Conservation (phyloP, 1,140 invertebrate genomes). For the Bombus fervidus region DNA sequence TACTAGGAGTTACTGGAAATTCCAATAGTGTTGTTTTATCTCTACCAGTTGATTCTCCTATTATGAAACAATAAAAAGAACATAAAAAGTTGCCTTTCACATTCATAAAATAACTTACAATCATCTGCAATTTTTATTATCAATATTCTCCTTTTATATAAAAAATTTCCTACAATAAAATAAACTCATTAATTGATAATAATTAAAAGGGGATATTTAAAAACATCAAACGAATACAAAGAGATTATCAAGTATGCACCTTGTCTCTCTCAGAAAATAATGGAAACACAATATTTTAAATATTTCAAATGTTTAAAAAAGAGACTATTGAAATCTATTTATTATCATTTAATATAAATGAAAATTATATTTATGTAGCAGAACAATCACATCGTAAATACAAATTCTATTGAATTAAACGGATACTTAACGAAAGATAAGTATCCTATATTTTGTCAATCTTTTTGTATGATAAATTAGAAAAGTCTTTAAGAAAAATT, state of each 20-base stretch:
- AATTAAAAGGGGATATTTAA: neutral
- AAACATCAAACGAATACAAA: neutral
- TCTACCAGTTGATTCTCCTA: slow-evolving; percentile 70
- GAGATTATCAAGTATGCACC: neutral
- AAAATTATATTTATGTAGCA: neutral
- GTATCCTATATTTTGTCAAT: neutral
- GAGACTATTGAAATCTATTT: neutral
- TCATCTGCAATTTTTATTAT: neutral
- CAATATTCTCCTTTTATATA: neutral
- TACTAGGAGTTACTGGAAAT: slow-evolving; percentile 86
- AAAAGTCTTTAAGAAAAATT: neutral
- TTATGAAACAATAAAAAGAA: slow-evolving; percentile 4
- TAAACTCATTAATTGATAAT: neutral
- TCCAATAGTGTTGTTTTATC: slow-evolving; percentile 82
- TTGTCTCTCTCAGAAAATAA: neutral
- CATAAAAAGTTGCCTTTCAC: neutral
- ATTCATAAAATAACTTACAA: neutral
- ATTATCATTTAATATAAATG: neutral
- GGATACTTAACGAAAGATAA: neutral
- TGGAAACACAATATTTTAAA: neutral
- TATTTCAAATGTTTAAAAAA: neutral
- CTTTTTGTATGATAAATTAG: neutral
- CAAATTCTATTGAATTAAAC: neutral
- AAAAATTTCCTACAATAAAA: neutral
- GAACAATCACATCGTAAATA: neutral